Percentiles rank a stretch among this genome's conserved stretches.
phyloP scores from a whole-genome alignment of 2,797 vertebrate species.

The Tarsius wallacei region DNA sequence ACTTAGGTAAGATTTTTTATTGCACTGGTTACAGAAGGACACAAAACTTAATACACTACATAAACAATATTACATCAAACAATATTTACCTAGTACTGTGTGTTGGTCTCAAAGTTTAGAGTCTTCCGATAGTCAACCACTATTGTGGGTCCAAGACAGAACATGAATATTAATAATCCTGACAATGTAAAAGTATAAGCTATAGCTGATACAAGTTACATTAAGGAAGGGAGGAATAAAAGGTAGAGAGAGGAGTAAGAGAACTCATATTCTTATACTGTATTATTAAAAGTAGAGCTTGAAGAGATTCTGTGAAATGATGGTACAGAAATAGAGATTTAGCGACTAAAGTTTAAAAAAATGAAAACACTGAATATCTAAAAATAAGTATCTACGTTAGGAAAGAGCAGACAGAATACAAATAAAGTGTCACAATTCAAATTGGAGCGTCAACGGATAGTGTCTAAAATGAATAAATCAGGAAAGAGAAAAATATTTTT shows the following conservation, averaged over 20 bases:
- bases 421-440: not conserved
- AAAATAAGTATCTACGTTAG: not conserved
- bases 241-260: not conserved
- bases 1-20: not conserved
- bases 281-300: not conserved
- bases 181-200: not conserved
- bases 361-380: not conserved
- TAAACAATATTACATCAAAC: not conserved
- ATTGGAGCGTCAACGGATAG: not conserved
- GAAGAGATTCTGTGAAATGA: not conserved
- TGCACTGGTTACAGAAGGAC: not conserved
- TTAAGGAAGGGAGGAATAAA: not conserved
- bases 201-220: not conserved
- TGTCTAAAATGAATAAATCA: not conserved
- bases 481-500: not conserved
- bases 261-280: not conserved
- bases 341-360: conserved; percentile 1
- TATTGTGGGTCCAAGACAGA: not conserved
- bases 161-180: not conserved
- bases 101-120: conserved; percentile 26
- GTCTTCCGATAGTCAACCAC: not conserved
- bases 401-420: not conserved
- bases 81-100: not conserved
- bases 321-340: not conserved
- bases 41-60: not conserved